Evolutionary conservation across 92 coral and sea anemone species (phyloP), one percentile per base, ranked within the genome.

Genomic region (Epizoanthus stellaris): DNA sequence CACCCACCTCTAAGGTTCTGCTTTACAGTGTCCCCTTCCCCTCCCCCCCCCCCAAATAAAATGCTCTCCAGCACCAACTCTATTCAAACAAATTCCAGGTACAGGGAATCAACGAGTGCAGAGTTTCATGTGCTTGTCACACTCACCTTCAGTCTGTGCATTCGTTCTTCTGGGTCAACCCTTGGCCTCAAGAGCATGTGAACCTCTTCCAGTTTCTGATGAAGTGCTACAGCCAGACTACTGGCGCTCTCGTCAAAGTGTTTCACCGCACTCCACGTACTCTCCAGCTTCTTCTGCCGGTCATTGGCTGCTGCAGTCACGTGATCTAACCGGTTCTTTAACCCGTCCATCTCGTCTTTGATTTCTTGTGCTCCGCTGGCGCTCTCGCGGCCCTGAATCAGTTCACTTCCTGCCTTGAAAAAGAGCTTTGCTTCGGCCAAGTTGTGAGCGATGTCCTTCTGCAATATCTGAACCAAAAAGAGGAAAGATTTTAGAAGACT

Each of bases 351-450:
- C 86, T 89, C 97, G 62, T 89, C 95, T 54, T 93, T 88, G 82
- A 96, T 93, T 60, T 96, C 99, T 61, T 93, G 85, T 34, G 94
- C 87, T 4, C 99, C 99, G 16, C 93, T 89, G 14, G 95, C 98
- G 49, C 90, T 85, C 87, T 95, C 98, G 39, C 99, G 94, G 53
- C 94, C 98, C 47, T 88, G 92, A 71, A 95, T 89, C 69, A 96
- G 89, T 45, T 95, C 98, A 76, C 87, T 89, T 13, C 97, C 99
- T 34, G 91, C 89, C 56, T 81, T 88, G 68, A 92, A 88, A 38
- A 93, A 86, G 17, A 91, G 80, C 80, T 82, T 88, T 71, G 89
- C 91, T 85, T 95, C 98, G 20, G 86, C 86, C 56, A 92, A 79
- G 73, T 82, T 80, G 76, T 91, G 92, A 13, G 88, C 85, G 42